A percentile compares a stretch with the other conserved stretches of the same genome.
phyloP scores from a whole-genome alignment of 2,888 invertebrate species.

The Ochlodes sylvanus region DNA sequence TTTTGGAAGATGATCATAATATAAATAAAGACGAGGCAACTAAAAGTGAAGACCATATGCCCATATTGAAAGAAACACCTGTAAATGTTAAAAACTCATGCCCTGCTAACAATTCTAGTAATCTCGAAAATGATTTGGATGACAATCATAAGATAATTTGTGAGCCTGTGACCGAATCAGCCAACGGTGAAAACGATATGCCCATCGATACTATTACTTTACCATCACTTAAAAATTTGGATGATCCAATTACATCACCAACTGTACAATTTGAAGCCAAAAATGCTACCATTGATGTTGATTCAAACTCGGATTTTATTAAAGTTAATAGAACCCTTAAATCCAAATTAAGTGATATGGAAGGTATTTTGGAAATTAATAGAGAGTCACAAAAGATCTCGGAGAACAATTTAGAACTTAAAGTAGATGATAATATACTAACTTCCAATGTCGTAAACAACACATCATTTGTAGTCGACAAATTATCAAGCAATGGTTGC shows the following conservation, averaged over 20 bases:
- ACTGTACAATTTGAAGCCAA: neutral
- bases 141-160: too few species aligned
- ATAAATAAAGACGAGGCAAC: neutral
- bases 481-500: constrained; percentile 4
- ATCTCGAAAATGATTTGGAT: too few species aligned
- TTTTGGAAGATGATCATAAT: neutral
- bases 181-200: neutral
- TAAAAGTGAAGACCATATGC: neutral
- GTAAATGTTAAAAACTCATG: too few species aligned
- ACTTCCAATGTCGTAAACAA: neutral
- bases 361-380: neutral
- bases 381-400: neutral
- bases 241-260: neutral
- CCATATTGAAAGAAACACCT: too few species aligned
- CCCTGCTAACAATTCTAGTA: too few species aligned
- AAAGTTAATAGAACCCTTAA: neutral
- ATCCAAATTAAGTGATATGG: neutral
- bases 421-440: neutral
- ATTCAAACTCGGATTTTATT: neutral
- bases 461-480: neutral
- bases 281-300: neutral
- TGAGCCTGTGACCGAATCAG: neutral
- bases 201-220: neutral
- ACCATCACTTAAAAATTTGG: neutral
- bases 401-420: neutral